Conservation (phyloP, 2,797 vertebrate species). For the Sebastes melanostomus region DNA sequence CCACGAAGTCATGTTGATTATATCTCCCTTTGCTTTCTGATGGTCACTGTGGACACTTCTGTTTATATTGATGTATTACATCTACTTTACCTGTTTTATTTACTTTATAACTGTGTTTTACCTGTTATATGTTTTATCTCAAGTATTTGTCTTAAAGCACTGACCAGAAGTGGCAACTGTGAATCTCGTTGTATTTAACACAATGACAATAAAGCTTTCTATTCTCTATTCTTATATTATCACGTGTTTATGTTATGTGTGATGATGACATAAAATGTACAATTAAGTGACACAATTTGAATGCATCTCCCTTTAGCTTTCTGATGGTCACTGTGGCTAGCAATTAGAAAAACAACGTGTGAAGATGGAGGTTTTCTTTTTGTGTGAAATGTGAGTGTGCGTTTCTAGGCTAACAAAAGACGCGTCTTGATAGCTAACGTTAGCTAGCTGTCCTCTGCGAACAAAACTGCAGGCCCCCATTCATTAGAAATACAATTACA, state of each 20-base stretch:
- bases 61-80: too few species aligned
- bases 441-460: constrained; percentile 68
- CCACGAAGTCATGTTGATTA: background rate
- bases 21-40: background rate
- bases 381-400: constrained; percentile 47
- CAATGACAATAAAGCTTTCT: too few species aligned
- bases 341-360: constrained; percentile 7
- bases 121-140: too few species aligned
- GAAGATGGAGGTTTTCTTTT: constrained; percentile 8
- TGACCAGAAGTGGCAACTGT: too few species aligned
- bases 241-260: background rate
- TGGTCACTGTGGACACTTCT: background rate
- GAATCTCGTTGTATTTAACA: too few species aligned
- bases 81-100: too few species aligned
- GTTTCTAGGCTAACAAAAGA: constrained; percentile 80
- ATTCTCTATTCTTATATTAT: background rate
- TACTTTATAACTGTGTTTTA: too few species aligned
- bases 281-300: accelerated
- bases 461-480: constrained; percentile 68
- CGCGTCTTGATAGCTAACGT: constrained; percentile 60
- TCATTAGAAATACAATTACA: constrained; percentile 30
- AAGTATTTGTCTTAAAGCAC: too few species aligned
- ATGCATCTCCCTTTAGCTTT: accelerated
- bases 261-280: background rate
- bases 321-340: background rate